Base-by-base conservation (phyloP, 1,140 invertebrate genomes). In the Lanistes nyassanus region DNA sequence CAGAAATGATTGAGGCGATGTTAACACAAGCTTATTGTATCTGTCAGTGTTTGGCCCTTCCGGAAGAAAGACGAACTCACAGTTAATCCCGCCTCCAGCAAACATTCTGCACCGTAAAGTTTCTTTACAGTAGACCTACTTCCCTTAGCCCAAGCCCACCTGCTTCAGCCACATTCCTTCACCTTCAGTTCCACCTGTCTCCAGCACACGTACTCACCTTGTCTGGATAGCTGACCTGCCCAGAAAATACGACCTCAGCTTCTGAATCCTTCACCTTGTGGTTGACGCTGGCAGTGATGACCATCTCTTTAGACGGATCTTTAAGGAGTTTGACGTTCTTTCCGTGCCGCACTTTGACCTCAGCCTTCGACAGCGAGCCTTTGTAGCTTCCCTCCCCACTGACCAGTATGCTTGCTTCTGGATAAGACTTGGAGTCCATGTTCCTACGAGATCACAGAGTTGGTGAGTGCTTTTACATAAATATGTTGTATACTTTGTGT, bases 351-450 rank as follows among this genome's bases (percentile, higher is more conserved):
- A 77, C 16, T 13, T 47, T 58, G 13, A 74, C 29, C 26, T 56
- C 37, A 29, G 64, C 26, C 51, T 74, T 58, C 0, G 71, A 68
- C 31, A 58, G 36, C 1, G 64, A 47, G 21, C 34, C 53, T 29
- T 73, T 77, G 64, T 73, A 55, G 39, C 55, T 68, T 37, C 73
- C 51, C 56, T 74, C 76, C 0, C 65, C 64, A 37, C 39, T 75
- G 23, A 71, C n/a, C 55, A 51, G 55, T 29, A 78, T 26, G 51
- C 55, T 71, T 7, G 66, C 56, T 53, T 70, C 66, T 34, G 71
- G 76, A 23, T 21, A 62, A 6, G 36, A 64, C 68, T 78, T 78
- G 64, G 56, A 42, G 58, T 78, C 76, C 56, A 74, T n/a, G 42
- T 70, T 75, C 55, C 76, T 78, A 26, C 29, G 34, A 36, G 19